Evolutionary conservation across 2,113 vertebrate genomes (phyloP).

Genomic region (Varanus komodoensis): DNA sequence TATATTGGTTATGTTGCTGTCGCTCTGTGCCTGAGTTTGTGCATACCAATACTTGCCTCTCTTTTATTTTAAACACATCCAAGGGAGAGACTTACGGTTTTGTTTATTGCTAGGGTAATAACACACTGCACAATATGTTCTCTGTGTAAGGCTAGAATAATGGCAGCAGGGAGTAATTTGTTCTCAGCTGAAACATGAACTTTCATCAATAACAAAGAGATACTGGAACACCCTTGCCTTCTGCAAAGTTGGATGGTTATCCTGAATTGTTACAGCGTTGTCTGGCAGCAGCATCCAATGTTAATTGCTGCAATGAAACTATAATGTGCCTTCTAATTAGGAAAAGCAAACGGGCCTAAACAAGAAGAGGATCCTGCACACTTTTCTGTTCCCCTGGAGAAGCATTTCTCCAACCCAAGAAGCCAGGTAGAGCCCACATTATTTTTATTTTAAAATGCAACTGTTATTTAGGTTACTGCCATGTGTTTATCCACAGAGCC

Average conservation of each 20-base stretch:
- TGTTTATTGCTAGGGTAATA: constrained; percentile 58
- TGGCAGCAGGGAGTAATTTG: constrained; percentile 46
- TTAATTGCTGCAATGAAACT: constrained; percentile 65
- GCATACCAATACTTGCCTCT: neutral
- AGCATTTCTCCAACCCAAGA: constrained; percentile 5
- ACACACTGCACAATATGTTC: constrained; percentile 33
- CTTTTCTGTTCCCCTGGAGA: constrained; percentile 20
- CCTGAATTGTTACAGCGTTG: constrained; percentile 63
- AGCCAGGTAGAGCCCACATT: neutral
- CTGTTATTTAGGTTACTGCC: neutral
- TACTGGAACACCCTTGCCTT: constrained; percentile 48
- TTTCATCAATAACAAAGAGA: constrained; percentile 55
- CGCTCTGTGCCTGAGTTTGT: constrained; percentile 33
- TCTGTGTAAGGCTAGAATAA: constrained; percentile 47
- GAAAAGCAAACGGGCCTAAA: constrained; percentile 46
- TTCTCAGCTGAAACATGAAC: constrained; percentile 52
- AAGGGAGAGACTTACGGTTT: constrained; percentile 52
- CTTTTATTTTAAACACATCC: constrained; percentile 49
- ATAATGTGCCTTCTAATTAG: constrained; percentile 58
- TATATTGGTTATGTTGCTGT: constrained; percentile 39
- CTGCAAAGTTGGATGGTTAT: constrained; percentile 60
- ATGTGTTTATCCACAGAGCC: neutral
- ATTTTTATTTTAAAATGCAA: neutral
- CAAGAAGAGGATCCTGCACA: constrained; percentile 38
- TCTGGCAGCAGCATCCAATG: constrained; percentile 59